Evolutionary conservation across 2,113 vertebrate species (phyloP).

Genomic region (Grantiella picta): DNA sequence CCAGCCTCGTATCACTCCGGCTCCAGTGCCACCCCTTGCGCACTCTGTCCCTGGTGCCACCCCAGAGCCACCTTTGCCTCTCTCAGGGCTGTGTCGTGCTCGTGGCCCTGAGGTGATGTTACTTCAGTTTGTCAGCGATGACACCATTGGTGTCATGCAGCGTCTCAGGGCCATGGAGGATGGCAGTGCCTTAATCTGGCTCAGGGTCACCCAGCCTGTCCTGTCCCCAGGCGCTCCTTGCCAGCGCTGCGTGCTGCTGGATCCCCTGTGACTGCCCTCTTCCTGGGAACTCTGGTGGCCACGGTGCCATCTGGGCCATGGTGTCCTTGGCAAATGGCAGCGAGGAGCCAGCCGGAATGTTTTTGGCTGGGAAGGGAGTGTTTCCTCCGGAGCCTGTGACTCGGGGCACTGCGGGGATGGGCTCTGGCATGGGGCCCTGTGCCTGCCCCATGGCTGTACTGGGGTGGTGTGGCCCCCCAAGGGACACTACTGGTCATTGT

Average conservation of each 20-base stretch:
- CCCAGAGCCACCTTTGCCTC: not conserved
- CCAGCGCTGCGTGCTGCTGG: not conserved
- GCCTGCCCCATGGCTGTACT: not conserved
- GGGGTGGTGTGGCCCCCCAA: not conserved
- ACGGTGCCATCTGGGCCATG: fast-evolving
- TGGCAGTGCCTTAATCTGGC: not conserved
- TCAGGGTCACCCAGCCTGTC: not conserved
- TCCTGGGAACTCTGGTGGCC: fast-evolving
- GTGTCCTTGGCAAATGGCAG: not conserved
- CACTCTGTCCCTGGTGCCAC: not conserved
- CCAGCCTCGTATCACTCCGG: too few relatives aligned
- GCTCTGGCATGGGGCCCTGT: not conserved
- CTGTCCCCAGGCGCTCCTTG: not conserved
- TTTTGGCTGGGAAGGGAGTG: not conserved
- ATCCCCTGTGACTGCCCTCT: fast-evolving
- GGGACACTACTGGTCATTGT: fast-evolving
- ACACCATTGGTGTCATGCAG: fast-evolving
- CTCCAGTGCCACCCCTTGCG: too few relatives aligned
- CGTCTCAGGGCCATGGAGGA: fast-evolving
- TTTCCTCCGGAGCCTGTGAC: not conserved
- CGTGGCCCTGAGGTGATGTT: not conserved
- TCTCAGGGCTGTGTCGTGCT: fast-evolving
- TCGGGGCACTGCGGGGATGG: fast-evolving
- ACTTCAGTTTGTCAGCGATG: not conserved
- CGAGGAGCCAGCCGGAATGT: not conserved